Evolutionary conservation across 2,888 invertebrate genomes (phyloP).

Genomic region (Tubulanus polymorphus): DNA sequence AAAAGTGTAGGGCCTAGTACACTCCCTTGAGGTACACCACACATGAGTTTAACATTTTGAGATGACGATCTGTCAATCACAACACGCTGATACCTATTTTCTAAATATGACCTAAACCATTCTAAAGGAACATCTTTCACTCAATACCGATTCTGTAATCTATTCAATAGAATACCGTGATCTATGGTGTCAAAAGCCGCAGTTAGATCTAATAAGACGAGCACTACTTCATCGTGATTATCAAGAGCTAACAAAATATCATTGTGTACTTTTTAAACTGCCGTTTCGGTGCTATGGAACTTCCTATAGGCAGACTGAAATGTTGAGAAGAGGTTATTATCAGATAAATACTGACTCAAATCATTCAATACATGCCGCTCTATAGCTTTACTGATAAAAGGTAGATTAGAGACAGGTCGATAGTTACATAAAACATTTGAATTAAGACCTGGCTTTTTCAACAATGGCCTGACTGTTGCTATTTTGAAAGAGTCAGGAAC

Average conservation of each 20-base stretch:
- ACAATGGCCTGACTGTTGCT: background rate
- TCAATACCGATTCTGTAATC: background rate
- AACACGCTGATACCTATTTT: background rate
- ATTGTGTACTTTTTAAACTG: background rate
- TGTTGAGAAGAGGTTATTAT: background rate
- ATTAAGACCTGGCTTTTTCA: background rate
- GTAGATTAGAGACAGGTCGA: background rate
- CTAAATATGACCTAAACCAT: conserved; percentile 1
- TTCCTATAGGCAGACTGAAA: conserved; percentile 1
- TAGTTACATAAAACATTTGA: background rate
- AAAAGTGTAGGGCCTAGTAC: background rate
- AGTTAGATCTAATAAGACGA: background rate
- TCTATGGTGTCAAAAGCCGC: background rate
- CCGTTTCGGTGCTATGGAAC: background rate
- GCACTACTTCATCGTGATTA: background rate
- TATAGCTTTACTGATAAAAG: background rate
- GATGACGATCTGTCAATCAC: background rate
- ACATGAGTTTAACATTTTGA: background rate
- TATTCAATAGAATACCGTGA: background rate
- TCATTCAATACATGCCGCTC: background rate
- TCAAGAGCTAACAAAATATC: background rate
- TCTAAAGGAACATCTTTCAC: background rate
- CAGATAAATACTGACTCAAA: background rate
- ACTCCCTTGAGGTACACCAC: background rate
- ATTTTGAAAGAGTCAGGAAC: background rate